Conservation (phyloP, 2,888 invertebrate genomes). For the Automeris io region DNA sequence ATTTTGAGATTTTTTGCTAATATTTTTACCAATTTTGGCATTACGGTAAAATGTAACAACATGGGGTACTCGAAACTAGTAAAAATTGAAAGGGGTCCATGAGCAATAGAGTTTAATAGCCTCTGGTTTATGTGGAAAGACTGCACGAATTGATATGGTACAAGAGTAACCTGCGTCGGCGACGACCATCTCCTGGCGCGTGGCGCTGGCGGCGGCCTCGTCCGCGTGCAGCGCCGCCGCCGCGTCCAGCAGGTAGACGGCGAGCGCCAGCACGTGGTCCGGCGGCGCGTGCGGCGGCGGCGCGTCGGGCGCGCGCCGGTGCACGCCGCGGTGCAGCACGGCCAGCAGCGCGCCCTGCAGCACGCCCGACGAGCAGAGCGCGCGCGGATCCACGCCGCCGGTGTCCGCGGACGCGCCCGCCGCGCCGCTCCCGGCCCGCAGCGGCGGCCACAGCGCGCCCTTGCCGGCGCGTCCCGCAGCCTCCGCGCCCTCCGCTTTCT, state of each 20-base stretch:
- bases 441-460: slow-evolving; percentile 61
- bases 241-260: slow-evolving; percentile 91
- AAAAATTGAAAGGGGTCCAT: too few relatives aligned
- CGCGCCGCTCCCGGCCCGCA: slow-evolving; percentile 33
- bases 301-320: slow-evolving; percentile 81
- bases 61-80: too few relatives aligned
- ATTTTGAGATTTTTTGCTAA: too few relatives aligned
- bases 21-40: too few relatives aligned
- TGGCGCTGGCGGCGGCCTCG: slow-evolving; percentile 17
- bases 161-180: slow-evolving; percentile 15
- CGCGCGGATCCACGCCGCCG: slow-evolving; percentile 51
- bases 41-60: too few relatives aligned
- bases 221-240: slow-evolving; percentile 77
- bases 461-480: slow-evolving; percentile 11
- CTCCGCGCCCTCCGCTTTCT: slow-evolving; percentile 32
- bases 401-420: slow-evolving; percentile 27
- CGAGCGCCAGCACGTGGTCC: slow-evolving; percentile 92
- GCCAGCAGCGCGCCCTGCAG: slow-evolving; percentile 81
- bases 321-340: slow-evolving; percentile 92
- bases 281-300: slow-evolving; percentile 73
- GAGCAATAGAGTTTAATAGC: too few relatives aligned
- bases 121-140: too few relatives aligned
- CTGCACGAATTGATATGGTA: not conserved
- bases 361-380: slow-evolving; percentile 54
- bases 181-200: slow-evolving; percentile 38